phyloP scores from a whole-genome alignment of 1,140 invertebrate genomes.

The Achroia grisella region DNA sequence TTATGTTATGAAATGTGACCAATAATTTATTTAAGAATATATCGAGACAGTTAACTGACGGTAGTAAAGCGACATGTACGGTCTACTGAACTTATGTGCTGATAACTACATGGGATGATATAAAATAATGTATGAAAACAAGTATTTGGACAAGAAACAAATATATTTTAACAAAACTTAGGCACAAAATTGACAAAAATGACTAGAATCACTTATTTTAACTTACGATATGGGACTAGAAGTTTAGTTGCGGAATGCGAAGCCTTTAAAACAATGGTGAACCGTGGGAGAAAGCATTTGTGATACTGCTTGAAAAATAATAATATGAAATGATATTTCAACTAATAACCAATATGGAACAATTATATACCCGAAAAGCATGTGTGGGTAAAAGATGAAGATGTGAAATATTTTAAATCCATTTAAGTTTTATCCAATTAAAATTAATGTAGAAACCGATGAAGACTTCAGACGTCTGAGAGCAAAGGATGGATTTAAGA shows the following conservation, averaged over 20 bases:
- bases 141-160: slow-evolving; percentile 19
- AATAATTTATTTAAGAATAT: too few relatives aligned
- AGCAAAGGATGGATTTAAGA: too few relatives aligned
- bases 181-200: slow-evolving; percentile 1
- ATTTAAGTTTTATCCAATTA: too few relatives aligned
- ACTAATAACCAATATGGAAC: too few relatives aligned
- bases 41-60: slow-evolving; percentile 25
- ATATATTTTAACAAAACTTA: slow-evolving; percentile 24
- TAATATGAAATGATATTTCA: too few relatives aligned
- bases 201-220: slow-evolving; percentile 1
- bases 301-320: neutral
- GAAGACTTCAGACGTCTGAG: too few relatives aligned
- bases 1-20: too few relatives aligned
- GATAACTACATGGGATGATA: slow-evolving; percentile 22
- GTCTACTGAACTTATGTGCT: slow-evolving; percentile 24
- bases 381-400: too few relatives aligned
- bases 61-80: slow-evolving; percentile 27
- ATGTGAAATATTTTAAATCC: too few relatives aligned
- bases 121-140: slow-evolving; percentile 29
- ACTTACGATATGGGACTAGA: neutral
- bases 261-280: neutral
- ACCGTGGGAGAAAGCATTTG: neutral
- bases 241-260: slow-evolving; percentile 2
- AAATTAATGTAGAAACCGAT: too few relatives aligned
- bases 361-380: too few relatives aligned